These are phyloP conservation scores for Sipha maydis DNA, from an alignment of 2,888 invertebrate species.

Conservation along the genomic window DNA sequence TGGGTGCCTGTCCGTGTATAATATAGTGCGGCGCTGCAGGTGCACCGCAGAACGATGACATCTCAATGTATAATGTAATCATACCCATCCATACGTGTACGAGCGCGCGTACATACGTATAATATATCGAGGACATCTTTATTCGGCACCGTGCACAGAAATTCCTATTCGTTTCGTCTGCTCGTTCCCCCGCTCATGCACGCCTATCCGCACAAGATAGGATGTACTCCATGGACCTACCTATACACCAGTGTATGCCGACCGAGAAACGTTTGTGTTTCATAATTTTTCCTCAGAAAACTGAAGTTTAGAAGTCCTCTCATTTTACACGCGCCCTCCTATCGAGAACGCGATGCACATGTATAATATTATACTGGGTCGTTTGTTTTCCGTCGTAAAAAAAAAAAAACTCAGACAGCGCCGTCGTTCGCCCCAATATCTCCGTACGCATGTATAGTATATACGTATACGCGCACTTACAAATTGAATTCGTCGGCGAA, in stretches of 20 bases:
- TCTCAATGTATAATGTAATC: slow-evolving; percentile 8
- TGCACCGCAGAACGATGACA: slow-evolving; percentile 1
- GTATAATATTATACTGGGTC: slow-evolving; percentile 2
- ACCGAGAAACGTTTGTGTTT: not conserved
- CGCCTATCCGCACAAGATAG: too few species aligned
- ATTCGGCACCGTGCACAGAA: not conserved
- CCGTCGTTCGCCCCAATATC: not conserved
- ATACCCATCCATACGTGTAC: not conserved
- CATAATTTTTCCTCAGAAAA: not conserved
- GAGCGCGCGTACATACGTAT: not conserved
- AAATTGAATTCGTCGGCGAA: slow-evolving; percentile 23
- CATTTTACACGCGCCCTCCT: not conserved
- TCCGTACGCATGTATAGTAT: not conserved
- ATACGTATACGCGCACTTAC: not conserved
- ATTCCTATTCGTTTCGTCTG: not conserved
- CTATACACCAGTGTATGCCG: not conserved
- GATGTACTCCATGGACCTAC: not conserved
- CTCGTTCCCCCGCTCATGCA: not conserved
- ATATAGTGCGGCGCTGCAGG: not conserved
- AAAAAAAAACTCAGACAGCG: not conserved
- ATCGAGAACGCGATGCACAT: not conserved
- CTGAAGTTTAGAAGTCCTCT: not conserved
- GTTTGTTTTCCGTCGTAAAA: slow-evolving; percentile 30
- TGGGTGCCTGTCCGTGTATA: not conserved
- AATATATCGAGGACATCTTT: slow-evolving; percentile 12